A percentile compares a stretch with the other conserved stretches of the same genome.
Evolutionary conservation across 1,140 invertebrate species (phyloP).

Genomic region (Patella vulgata): DNA sequence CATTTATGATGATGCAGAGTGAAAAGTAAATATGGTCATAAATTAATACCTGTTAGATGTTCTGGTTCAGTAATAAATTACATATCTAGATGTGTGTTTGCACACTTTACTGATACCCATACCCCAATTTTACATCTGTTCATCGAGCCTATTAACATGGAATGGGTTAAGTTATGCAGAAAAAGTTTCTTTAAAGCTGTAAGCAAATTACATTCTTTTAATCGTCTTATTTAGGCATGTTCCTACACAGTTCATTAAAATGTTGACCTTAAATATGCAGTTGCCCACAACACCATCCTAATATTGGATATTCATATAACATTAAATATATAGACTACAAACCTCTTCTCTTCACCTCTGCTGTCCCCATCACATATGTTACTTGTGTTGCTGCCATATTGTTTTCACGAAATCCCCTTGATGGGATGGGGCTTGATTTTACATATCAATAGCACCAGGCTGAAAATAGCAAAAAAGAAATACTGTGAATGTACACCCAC

Average conservation of each 20-base stretch:
- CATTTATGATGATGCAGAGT: too few species aligned
- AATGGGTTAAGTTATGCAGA: background rate
- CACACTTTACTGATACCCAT: too few species aligned
- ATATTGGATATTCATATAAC: conserved; percentile 5
- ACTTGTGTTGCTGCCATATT: conserved; percentile 27
- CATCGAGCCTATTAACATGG: background rate
- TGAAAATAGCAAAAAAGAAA: too few species aligned
- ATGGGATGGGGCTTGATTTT: too few species aligned
- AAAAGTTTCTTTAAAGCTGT: background rate
- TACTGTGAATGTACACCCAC: too few species aligned
- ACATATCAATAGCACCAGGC: too few species aligned
- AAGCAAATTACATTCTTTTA: background rate
- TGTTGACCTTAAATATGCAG: background rate
- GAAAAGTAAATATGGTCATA: too few species aligned
- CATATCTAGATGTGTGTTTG: too few species aligned
- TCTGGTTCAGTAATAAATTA: too few species aligned
- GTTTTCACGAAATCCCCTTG: too few species aligned
- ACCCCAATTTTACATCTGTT: too few species aligned
- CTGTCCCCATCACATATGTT: conserved; percentile 34
- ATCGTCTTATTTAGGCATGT: background rate
- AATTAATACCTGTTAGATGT: too few species aligned
- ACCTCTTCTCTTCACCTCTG: conserved; percentile 34
- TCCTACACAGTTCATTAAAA: background rate
- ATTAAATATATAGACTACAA: background rate
- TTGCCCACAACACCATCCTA: background rate